Evolutionary conservation across 2,113 vertebrate species (phyloP), one percentile per base, ranked within the genome.

Genomic region (Indicator maculatus): DNA sequence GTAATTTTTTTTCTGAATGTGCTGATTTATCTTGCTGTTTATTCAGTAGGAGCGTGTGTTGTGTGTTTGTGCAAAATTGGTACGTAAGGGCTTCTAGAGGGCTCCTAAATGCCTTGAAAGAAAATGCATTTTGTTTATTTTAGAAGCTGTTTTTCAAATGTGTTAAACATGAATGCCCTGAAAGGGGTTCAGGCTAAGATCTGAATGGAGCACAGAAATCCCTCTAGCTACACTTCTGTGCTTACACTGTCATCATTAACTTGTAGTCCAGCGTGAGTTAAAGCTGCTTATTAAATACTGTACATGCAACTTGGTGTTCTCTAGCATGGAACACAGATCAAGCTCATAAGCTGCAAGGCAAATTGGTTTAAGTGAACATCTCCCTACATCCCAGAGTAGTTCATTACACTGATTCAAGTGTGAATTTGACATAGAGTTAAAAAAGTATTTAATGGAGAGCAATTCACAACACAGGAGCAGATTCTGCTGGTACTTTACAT

Each of bases 1-100:
- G 77, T 86, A 3, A 8, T 89, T 92, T 85, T 81, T 84, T 71
- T 84, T 56, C 61, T 83, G 33, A 93, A 82, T 55, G 44, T 92
- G 81, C 60, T 82, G n/a, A 88, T 81, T 96, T 93, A 60, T 88
- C 61, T 85, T 89, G 89, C 80, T 94, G n/a, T 95, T 84, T 83
- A n/a, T 61, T 83, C 30, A 66, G 74, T 85, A 74, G 88, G 64
- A 70, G 65, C 33, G n/a, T 30, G 7, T 44, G 58, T 16, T 16
- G 55, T 4, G 41, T 16, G 11, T 27, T 12, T 6, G 52, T 18
- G 47, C 60, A 86, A 59, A 79, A 66, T 82, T 86, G 53, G 80
- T 91, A 85, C 67, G 52, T 70, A 81, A 92, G 75, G 89, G 70
- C 66, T 93, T 88, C 74, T 65, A 41, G 90, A 89, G 55, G 47